Evolutionary conservation across 2,797 vertebrate species (phyloP).

Genomic region (Peromyscus melanophrys): DNA sequence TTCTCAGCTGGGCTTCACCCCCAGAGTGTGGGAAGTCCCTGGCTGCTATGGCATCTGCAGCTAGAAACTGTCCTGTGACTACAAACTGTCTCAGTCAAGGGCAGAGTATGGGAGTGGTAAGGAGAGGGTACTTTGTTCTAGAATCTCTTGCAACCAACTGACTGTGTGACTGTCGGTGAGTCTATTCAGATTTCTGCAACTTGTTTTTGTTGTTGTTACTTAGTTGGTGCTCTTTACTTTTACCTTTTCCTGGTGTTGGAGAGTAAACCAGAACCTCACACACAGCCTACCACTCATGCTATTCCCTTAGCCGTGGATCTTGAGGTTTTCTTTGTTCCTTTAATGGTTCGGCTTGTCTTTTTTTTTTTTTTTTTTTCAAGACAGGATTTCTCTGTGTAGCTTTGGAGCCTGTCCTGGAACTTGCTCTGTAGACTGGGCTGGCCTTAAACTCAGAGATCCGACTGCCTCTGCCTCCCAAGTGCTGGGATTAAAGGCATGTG

Average conservation of each 20-base stretch:
- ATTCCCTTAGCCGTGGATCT: too few relatives aligned
- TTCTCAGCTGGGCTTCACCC: conserved; percentile 33
- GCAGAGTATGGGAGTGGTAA: background rate
- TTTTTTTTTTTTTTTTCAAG: too few relatives aligned
- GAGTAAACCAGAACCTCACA: background rate
- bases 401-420: too few relatives aligned
- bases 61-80: background rate
- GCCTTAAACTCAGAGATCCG: too few relatives aligned
- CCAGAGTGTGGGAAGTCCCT: conserved; percentile 39
- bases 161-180: background rate
- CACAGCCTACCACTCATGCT: background rate
- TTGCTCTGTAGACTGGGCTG: too few relatives aligned
- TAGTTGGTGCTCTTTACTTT: background rate
- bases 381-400: too few relatives aligned
- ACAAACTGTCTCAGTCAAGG: background rate
- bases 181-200: background rate
- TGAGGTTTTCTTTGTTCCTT: background rate
- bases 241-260: background rate
- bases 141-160: background rate
- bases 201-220: background rate
- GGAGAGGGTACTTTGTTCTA: background rate
- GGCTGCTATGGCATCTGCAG: background rate
- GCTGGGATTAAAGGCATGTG: too few relatives aligned
- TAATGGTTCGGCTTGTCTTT: background rate
- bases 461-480: too few relatives aligned